Conservation (phyloP, 2,113 vertebrate species). For the Sterrhoptilus dennistouni region DNA sequence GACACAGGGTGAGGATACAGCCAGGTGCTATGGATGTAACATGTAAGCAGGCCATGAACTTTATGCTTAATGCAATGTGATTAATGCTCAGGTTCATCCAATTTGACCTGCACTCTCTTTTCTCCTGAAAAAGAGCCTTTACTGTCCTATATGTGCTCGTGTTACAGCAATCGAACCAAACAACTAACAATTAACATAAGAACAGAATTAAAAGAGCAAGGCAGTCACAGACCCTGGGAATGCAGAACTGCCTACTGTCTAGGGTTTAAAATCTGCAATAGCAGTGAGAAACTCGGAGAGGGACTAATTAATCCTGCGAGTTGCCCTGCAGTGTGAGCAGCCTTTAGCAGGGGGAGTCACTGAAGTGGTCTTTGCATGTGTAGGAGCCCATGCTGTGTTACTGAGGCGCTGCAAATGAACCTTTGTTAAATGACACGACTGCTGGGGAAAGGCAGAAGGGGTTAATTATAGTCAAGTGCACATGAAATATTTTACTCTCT, state of each 20-base stretch:
- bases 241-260: background rate
- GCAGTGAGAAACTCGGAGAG: background rate
- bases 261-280: background rate
- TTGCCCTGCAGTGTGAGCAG: background rate
- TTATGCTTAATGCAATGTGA: background rate
- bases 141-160: background rate
- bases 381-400: background rate
- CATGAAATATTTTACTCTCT: slow-evolving; percentile 16
- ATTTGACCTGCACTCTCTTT: background rate
- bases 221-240: background rate
- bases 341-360: background rate
- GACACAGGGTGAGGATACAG: background rate
- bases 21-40: background rate
- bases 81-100: background rate
- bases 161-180: background rate
- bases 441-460: background rate
- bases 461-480: slow-evolving; percentile 22
- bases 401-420: background rate
- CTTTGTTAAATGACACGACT: background rate
- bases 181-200: background rate
- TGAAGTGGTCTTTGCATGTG: background rate
- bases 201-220: background rate
- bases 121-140: background rate
- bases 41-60: background rate
- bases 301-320: slow-evolving; percentile 3